Percentiles rank a stretch among this genome's conserved stretches.
These are phyloP conservation scores for Emydura subglobosa DNA, from an alignment of 2,113 vertebrate genomes.

Conservation along the genomic window DNA sequence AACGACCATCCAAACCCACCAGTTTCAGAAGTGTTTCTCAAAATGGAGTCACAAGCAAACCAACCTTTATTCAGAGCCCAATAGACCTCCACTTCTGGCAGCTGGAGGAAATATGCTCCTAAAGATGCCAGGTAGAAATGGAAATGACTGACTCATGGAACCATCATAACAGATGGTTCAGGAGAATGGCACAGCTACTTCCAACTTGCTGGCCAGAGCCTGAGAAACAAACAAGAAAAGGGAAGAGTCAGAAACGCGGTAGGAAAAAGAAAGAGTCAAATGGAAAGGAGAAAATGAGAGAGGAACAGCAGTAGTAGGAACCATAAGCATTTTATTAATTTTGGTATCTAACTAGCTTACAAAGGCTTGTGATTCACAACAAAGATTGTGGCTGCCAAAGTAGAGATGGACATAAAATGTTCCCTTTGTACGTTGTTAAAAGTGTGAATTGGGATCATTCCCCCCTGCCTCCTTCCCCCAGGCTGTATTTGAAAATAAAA, in stretches of 20 bases:
- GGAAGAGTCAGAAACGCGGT: constrained; percentile 7
- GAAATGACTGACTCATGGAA: not conserved
- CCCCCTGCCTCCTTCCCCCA: not conserved
- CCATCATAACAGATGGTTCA: not conserved
- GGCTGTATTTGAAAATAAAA: too few species aligned
- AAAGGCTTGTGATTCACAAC: not conserved
- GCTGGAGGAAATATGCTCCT: not conserved
- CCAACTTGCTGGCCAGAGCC: not conserved
- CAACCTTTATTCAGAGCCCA: constrained; percentile 1
- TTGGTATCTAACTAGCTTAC: not conserved
- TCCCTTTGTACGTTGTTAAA: not conserved
- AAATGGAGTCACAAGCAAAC: not conserved
- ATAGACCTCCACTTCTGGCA: not conserved
- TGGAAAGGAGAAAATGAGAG: not conserved
- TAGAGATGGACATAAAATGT: accelerated
- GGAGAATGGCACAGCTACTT: not conserved
- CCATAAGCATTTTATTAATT: constrained; percentile 54
- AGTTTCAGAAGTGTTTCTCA: not conserved
- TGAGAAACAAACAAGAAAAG: not conserved
- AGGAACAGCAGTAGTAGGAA: not conserved
- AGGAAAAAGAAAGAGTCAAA: constrained; percentile 25
- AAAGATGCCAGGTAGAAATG: not conserved
- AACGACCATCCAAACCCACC: constrained; percentile 18
- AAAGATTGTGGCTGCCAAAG: not conserved
- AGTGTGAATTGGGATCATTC: not conserved